Evolutionary conservation across 2,888 invertebrate genomes (phyloP).

Genomic region (Nowickia ferox): DNA sequence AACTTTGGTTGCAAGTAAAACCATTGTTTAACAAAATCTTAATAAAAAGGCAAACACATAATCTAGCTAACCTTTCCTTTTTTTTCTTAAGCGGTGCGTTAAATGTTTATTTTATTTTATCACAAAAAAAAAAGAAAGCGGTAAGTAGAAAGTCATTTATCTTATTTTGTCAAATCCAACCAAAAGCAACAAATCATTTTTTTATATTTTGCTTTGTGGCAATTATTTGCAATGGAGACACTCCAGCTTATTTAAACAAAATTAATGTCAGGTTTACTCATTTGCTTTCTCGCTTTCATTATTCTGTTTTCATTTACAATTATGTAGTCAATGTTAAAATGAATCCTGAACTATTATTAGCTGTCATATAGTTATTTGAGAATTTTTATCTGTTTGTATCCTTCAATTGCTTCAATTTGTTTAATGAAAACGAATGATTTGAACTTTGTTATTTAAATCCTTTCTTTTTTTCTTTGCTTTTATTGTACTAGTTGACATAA

Average conservation of each 20-base stretch:
- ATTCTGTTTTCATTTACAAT: conserved; percentile 11
- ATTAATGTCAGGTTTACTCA: conserved; percentile 42
- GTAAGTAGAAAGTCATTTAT: conserved; percentile 77
- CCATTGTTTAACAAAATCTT: conserved; percentile 69
- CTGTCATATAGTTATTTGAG: conserved; percentile 55
- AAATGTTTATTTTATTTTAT: conserved; percentile 38
- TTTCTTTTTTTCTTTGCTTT: conserved; percentile 23
- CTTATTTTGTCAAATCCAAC: conserved; percentile 80
- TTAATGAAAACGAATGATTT: conserved; percentile 15
- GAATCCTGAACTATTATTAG: conserved; percentile 43
- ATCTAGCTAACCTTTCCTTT: conserved; percentile 54
- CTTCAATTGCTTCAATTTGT: conserved; percentile 30
- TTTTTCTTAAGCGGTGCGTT: background rate
- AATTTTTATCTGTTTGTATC: conserved; percentile 32
- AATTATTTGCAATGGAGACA: conserved; percentile 39
- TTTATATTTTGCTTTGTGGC: conserved; percentile 26
- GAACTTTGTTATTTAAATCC: conserved; percentile 50
- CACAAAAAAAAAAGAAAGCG: conserved; percentile 21
- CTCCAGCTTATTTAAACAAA: conserved; percentile 57
- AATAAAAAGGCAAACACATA: conserved; percentile 39
- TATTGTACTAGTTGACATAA: conserved; percentile 37
- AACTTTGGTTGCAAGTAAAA: conserved; percentile 65
- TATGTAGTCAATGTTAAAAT: conserved; percentile 13
- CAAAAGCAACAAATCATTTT: conserved; percentile 74
- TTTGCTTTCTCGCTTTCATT: conserved; percentile 1